These are phyloP conservation scores for Sceloporus undulatus DNA, from an alignment of 2,113 vertebrate species.

Conservation along the genomic window DNA sequence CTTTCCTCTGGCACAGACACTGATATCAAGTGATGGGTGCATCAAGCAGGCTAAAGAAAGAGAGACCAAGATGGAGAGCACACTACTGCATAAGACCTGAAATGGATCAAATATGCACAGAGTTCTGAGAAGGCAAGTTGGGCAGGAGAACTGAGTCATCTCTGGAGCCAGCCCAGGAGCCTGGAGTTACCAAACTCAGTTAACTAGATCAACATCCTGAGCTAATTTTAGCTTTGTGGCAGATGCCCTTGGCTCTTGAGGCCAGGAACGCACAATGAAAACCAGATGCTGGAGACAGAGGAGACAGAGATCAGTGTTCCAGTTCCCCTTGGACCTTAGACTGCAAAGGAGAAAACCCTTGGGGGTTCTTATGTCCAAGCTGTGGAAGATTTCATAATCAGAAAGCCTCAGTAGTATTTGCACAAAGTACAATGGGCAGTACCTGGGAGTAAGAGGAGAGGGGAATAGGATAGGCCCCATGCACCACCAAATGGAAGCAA, in stretches of 20 bases:
- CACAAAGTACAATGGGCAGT: not conserved
- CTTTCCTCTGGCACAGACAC: not conserved
- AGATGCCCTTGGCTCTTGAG: conserved; percentile 17
- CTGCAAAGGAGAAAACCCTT: not conserved
- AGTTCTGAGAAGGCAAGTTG: not conserved
- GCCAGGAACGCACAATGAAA: conserved; percentile 20
- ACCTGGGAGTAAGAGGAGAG: not conserved
- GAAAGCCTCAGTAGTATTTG: not conserved
- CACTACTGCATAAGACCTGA: not conserved
- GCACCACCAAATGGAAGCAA: not conserved
- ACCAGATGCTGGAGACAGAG: conserved; percentile 25
- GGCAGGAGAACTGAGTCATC: conserved; percentile 23
- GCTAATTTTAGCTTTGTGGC: conserved; percentile 40
- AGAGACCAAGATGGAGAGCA: not conserved
- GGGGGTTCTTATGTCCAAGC: not conserved
- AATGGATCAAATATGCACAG: not conserved
- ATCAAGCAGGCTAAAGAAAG: not conserved
- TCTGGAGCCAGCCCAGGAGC: conserved; percentile 25
- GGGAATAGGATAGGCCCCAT: not conserved
- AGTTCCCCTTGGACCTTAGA: not conserved
- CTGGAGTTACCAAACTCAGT: conserved; percentile 16
- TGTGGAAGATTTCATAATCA: not conserved
- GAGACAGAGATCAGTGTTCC: not conserved
- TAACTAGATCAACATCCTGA: conserved; percentile 37
- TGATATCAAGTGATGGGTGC: not conserved